Evolutionary conservation across 2,113 vertebrate species (phyloP).

Genomic region (cattle (Bos taurus)): ARS-UCD2.0 NC_037343.1:27436001-27436500

Average conservation of each 20-base stretch:
- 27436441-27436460: background rate
- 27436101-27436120: background rate
- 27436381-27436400: background rate
- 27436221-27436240: background rate
- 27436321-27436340: background rate
- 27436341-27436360: background rate
- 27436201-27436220: background rate
- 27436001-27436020: background rate
- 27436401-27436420: background rate
- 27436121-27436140: background rate
- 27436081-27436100: background rate
- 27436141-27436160: background rate
- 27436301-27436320: background rate
- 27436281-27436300: background rate
- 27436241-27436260: background rate
- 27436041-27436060: background rate
- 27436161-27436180: too few species aligned
- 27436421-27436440: background rate
- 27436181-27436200: background rate
- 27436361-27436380: background rate
- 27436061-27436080: background rate
- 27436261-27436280: background rate
- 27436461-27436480: background rate
- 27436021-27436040: background rate
- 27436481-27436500: background rate